Evolutionary conservation across 1,140 invertebrate genomes (phyloP).

Genomic region (Micrasema longulum): DNA sequence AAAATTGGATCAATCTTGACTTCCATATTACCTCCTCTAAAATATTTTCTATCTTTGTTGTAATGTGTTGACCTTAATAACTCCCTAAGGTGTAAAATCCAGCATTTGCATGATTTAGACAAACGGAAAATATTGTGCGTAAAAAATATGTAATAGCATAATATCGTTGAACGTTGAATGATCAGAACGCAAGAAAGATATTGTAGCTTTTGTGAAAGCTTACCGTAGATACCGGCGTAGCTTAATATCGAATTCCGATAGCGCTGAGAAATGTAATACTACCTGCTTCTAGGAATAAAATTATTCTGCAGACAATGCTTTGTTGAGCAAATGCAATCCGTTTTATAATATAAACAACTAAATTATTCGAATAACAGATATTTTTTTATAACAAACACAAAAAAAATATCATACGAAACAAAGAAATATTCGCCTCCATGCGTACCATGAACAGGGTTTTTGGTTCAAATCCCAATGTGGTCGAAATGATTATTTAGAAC

Average conservation of each 20-base stretch:
- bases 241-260: constrained; percentile 29
- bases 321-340: background rate
- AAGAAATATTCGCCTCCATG: no score
- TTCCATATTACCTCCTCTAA: no score
- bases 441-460: no score
- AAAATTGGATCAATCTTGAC: background rate
- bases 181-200: background rate
- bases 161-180: background rate
- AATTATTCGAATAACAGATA: no score
- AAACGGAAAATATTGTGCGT: background rate
- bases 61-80: no score
- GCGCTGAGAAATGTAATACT: constrained; percentile 13
- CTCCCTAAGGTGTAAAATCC: no score
- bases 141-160: background rate
- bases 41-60: no score
- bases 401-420: no score
- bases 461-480: no score
- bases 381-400: no score
- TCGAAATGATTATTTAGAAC: no score
- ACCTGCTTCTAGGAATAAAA: background rate
- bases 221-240: constrained; percentile 1
- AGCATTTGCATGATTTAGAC: background rate
- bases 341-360: no score
- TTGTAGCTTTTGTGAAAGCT: constrained; percentile 17
- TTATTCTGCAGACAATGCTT: background rate